Percentiles rank a stretch among this genome's conserved stretches.
Conservation (phyloP, 2,888 invertebrate genomes). For the Barypeithes pellucidus region DNA sequence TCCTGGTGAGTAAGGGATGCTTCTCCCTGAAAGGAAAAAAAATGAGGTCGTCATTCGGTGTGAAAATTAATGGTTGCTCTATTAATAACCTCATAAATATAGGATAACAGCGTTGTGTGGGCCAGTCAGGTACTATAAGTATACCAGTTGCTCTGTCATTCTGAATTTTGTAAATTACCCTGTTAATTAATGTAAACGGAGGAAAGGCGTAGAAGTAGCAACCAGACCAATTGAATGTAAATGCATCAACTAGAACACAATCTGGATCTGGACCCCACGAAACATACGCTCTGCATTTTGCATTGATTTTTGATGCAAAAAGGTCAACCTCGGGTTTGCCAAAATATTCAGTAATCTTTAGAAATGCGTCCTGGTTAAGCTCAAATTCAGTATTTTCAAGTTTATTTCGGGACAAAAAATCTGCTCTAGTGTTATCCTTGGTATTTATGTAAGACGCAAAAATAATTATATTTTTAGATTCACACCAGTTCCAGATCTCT, state of each 20-base stretch:
- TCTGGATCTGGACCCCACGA: constrained; percentile 40
- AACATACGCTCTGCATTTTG: constrained; percentile 43
- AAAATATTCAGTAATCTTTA: constrained; percentile 16
- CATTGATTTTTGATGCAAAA: constrained; percentile 41
- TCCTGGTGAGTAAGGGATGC: constrained; percentile 28
- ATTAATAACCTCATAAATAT: constrained; percentile 13
- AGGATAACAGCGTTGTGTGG: constrained; percentile 8
- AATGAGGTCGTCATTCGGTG: constrained; percentile 5
- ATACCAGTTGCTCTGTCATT: constrained; percentile 21
- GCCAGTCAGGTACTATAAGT: constrained; percentile 11
- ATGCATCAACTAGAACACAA: constrained; percentile 35
- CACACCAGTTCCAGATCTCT: constrained; percentile 54
- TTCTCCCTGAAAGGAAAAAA: constrained; percentile 5
- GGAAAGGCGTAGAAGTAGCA: constrained; percentile 44
- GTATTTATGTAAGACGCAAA: constrained; percentile 30
- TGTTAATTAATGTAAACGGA: constrained; percentile 36
- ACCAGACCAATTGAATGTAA: constrained; percentile 24
- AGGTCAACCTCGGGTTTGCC: constrained; percentile 40
- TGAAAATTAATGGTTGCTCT: constrained; percentile 16
- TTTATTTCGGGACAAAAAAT: constrained; percentile 30
- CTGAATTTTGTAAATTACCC: constrained; percentile 34
- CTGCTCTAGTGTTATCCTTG: constrained; percentile 28
- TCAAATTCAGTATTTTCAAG: constrained; percentile 38
- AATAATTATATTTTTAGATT: constrained; percentile 32
- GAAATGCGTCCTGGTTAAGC: neutral